Percentiles rank a stretch among this genome's conserved stretches.
These are phyloP conservation scores for Pantherophis vulpinus DNA, from an alignment of 2,797 vertebrate genomes.

Conservation along the genomic window DNA sequence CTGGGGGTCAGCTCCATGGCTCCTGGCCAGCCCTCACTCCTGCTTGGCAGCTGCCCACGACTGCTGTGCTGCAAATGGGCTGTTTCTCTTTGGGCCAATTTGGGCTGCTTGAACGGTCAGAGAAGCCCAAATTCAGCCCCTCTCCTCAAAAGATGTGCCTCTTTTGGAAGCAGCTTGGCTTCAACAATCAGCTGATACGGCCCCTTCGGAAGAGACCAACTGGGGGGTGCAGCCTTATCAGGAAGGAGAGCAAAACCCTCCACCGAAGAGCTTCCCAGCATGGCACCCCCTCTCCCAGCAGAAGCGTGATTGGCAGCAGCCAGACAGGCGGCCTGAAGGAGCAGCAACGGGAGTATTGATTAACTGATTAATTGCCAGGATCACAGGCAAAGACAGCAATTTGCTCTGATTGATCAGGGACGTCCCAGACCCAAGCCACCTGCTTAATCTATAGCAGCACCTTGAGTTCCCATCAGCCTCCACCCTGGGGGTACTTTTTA, in stretches of 20 bases:
- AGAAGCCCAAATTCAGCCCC: not conserved
- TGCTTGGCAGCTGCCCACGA: not conserved
- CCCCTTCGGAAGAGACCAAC: conserved; percentile 30
- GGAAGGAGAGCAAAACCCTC: conserved; percentile 32
- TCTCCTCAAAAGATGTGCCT: fast-evolving
- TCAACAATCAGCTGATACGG: conserved; percentile 46
- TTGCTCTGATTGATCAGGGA: not conserved
- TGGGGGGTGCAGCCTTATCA: conserved; percentile 14
- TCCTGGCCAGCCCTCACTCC: not conserved
- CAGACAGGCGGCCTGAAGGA: conserved; percentile 8
- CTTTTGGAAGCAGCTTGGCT: not conserved
- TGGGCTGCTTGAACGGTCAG: not conserved
- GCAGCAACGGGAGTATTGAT: conserved; percentile 35
- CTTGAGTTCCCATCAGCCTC: not conserved
- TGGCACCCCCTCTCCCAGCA: conserved; percentile 26
- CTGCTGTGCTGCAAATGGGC: not conserved
- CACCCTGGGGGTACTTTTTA: not conserved
- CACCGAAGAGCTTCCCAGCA: conserved; percentile 45
- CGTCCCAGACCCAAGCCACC: not conserved
- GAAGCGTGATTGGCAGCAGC: conserved; percentile 39
- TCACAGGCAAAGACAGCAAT: conserved; percentile 50
- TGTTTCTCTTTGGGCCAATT: not conserved
- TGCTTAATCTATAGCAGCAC: not conserved
- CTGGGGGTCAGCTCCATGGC: not conserved
- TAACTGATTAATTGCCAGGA: conserved; percentile 47